Conservation (phyloP, 2,113 vertebrate genomes). For the Ivindomyrus marchei region DNA sequence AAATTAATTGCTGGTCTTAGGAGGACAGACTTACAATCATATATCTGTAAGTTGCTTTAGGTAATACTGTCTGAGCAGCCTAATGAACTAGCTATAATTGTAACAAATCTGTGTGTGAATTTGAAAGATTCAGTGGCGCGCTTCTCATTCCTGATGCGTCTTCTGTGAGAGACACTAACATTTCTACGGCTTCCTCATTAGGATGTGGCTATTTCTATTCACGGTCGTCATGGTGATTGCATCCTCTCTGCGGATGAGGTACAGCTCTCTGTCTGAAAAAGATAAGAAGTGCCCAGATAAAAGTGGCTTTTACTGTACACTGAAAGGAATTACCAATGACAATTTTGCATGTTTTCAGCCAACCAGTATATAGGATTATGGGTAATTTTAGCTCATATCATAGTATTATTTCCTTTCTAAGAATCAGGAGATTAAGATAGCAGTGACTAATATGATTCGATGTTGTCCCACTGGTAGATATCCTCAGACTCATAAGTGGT, state of each 20-base stretch:
- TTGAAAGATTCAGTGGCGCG: neutral
- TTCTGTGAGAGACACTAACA: neutral
- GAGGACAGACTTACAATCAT: neutral
- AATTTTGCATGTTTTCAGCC: neutral
- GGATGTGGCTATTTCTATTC: neutral
- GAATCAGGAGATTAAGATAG: neutral
- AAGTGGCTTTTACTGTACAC: neutral
- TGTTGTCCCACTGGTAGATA: neutral
- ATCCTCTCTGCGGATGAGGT: neutral
- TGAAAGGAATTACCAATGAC: neutral
- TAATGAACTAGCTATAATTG: neutral
- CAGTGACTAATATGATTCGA: neutral
- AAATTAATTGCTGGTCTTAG: neutral
- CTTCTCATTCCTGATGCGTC: neutral
- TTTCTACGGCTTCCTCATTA: neutral
- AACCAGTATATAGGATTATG: neutral
- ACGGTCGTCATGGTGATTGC: constrained; percentile 11
- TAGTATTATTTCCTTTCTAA: neutral
- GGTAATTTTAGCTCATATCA: neutral
- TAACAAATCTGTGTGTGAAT: neutral
- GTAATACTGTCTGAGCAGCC: neutral
- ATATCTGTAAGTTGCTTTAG: neutral
- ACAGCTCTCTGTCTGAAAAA: neutral
- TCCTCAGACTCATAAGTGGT: neutral
- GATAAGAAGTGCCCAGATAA: neutral